These are phyloP conservation scores for Ephydatia muelleri DNA, from an alignment of 37 sponge, comb jelly and placozoan species.

Conservation along the genomic window DNA sequence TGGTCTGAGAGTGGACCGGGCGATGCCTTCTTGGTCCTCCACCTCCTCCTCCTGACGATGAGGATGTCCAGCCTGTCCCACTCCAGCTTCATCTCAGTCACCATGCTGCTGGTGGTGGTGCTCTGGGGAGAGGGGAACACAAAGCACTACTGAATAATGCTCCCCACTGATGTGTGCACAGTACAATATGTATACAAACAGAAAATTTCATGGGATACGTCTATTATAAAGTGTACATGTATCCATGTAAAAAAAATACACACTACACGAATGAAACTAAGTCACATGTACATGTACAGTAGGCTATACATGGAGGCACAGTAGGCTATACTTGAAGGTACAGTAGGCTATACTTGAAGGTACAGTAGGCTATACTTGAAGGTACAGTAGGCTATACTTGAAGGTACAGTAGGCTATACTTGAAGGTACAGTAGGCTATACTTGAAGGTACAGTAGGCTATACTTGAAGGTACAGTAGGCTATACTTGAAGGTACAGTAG, in stretches of 20 bases:
- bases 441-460: no score
- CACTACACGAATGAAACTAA: no score
- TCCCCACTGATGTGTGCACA: no score
- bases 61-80: not conserved
- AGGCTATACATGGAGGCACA: no score
- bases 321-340: not conserved
- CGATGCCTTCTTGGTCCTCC: not conserved
- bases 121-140: not conserved
- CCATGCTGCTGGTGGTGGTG: not conserved
- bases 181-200: no score
- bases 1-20: no score
- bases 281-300: not conserved
- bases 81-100: not conserved
- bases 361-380: not conserved
- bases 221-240: no score
- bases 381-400: no score
- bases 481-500: not conserved
- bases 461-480: not conserved
- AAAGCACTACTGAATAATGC: no score
- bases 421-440: not conserved
- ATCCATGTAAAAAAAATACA: no score
- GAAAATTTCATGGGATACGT: no score
- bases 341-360: not conserved
- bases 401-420: not conserved
- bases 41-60: not conserved